Percentiles rank a stretch among this genome's conserved stretches.
Conservation (phyloP, 2,113 vertebrate species). For the Notothenia rossii region DNA sequence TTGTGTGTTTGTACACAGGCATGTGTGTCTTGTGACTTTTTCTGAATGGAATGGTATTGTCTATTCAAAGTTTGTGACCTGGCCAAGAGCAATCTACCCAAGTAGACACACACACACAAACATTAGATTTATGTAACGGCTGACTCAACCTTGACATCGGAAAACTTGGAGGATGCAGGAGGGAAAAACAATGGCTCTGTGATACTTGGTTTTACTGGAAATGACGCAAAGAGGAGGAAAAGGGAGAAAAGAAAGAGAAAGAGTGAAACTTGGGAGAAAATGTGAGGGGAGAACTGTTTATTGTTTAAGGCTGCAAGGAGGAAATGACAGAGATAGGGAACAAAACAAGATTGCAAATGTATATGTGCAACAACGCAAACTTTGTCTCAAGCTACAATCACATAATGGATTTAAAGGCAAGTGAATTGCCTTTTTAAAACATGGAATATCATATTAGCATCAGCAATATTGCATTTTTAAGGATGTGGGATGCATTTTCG, state of each 20-base stretch:
- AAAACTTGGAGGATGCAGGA: constrained; percentile 34
- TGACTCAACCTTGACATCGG: constrained; percentile 64
- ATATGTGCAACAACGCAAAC: constrained; percentile 31
- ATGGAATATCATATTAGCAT: constrained; percentile 24
- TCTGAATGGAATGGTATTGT: constrained; percentile 54
- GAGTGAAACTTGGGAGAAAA: constrained; percentile 19
- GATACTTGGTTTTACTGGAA: constrained; percentile 62
- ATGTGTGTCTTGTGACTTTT: constrained; percentile 34
- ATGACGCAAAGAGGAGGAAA: constrained; percentile 18
- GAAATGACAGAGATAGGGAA: constrained; percentile 30
- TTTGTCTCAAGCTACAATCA: constrained; percentile 18
- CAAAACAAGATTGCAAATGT: constrained; percentile 49
- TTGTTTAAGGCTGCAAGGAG: constrained; percentile 31
- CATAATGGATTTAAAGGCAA: constrained; percentile 30
- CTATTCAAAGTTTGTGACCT: constrained; percentile 48
- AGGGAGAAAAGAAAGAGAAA: constrained; percentile 10
- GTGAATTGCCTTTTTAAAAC: constrained; percentile 45
- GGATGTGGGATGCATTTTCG: constrained; percentile 47
- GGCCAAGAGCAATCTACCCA: constrained; percentile 34
- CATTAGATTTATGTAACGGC: constrained; percentile 32
- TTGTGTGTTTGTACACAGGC: constrained; percentile 4
- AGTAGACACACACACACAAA: constrained; percentile 2
- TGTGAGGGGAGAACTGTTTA: constrained; percentile 34
- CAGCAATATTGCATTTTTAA: constrained; percentile 46
- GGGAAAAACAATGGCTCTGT: constrained; percentile 47